phyloP scores from a whole-genome alignment of 2,113 vertebrate species.

The Rhipidura dahli region DNA sequence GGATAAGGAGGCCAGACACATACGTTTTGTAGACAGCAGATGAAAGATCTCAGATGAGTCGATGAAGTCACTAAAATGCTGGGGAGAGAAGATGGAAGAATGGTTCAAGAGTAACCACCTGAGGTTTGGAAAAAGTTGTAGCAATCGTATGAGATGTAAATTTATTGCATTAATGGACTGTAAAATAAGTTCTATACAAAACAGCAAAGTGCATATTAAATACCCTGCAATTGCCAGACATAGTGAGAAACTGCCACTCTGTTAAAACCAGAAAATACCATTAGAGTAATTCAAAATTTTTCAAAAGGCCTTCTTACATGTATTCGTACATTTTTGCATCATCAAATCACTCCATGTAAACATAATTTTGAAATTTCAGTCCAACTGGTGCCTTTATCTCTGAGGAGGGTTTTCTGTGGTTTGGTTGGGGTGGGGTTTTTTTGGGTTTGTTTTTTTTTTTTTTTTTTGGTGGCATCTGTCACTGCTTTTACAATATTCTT shows the following conservation, averaged over 20 bases:
- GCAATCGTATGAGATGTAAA: neutral
- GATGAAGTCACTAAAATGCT: neutral
- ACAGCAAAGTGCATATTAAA: neutral
- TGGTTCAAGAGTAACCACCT: neutral
- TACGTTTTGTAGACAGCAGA: neutral
- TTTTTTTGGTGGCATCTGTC: neutral
- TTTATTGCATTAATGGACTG: rapidly evolving
- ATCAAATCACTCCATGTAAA: neutral
- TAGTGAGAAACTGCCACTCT: neutral
- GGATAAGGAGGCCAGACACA: neutral
- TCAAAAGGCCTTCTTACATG: neutral
- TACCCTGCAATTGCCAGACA: neutral
- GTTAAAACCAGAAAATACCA: neutral
- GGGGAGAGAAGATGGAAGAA: neutral
- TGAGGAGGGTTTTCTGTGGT: neutral
- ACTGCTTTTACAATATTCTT: neutral
- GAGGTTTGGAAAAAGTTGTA: neutral
- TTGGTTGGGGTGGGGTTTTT: neutral
- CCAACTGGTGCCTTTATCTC: neutral
- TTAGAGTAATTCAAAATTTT: neutral
- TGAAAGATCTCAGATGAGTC: neutral
- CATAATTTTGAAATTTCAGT: neutral
- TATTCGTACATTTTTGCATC: neutral
- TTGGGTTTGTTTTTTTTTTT: too few species aligned
- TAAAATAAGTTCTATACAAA: neutral